Percentiles rank a stretch among this genome's conserved stretches.
Conservation (phyloP, 2,113 vertebrate species). For the Amblyornis subalaris region DNA sequence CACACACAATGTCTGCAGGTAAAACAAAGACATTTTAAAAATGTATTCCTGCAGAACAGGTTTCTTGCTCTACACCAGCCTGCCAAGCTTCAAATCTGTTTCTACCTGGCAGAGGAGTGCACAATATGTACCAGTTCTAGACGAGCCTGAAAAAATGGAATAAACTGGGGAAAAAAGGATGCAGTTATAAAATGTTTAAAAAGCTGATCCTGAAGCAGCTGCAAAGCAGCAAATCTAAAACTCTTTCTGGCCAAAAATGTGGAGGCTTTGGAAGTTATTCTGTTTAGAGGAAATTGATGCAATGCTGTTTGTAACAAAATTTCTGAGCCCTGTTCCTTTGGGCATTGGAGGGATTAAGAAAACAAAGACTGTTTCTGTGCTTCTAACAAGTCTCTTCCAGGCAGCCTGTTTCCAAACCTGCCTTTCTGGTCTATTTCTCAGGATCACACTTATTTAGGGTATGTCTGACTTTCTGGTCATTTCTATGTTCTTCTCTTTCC, state of each 20-base stretch:
- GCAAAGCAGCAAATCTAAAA: not conserved
- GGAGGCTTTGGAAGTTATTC: not conserved
- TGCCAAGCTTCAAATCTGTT: not conserved
- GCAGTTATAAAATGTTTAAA: not conserved
- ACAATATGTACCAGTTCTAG: not conserved
- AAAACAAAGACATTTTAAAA: not conserved
- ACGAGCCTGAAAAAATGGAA: not conserved
- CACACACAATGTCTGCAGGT: not conserved
- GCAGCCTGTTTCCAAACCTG: not conserved
- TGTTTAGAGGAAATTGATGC: not conserved
- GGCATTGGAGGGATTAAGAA: constrained; percentile 2
- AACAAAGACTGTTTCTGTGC: not conserved
- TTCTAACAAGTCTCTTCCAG: not conserved
- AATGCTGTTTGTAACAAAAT: not conserved
- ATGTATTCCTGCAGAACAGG: not conserved
- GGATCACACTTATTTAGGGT: not conserved
- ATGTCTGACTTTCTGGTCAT: not conserved
- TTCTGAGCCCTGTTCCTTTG: not conserved
- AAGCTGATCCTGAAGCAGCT: not conserved
- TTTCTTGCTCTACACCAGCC: not conserved
- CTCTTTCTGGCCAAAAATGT: not conserved
- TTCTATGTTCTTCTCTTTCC: not conserved
- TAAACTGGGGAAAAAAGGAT: not conserved
- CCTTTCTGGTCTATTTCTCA: not conserved
- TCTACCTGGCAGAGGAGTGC: not conserved